phyloP scores from a whole-genome alignment of 1,140 invertebrate species.

The Listronotus bonariensis region DNA sequence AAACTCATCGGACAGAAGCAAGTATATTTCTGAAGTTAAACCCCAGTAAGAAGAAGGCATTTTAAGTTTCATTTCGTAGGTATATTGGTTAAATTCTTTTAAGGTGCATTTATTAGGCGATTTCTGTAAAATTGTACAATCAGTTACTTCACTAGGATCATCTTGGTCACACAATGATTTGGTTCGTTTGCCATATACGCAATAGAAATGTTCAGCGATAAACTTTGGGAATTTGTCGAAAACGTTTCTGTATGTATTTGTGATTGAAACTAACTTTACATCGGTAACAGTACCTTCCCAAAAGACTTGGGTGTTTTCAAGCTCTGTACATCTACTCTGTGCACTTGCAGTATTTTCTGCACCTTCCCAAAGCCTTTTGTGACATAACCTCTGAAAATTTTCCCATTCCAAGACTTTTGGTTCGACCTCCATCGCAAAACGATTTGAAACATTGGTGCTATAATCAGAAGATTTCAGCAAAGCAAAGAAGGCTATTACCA shows the following conservation, averaged over 20 bases:
- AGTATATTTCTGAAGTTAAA: constrained; percentile 63
- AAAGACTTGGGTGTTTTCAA: constrained; percentile 67
- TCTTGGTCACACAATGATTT: constrained; percentile 59
- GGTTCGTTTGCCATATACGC: constrained; percentile 69
- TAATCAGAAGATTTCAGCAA: constrained; percentile 34
- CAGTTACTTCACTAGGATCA: constrained; percentile 57
- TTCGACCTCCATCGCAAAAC: constrained; percentile 22
- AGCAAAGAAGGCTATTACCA: constrained; percentile 48
- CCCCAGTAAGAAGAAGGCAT: constrained; percentile 71
- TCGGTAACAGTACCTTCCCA: constrained; percentile 77
- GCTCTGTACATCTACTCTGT: constrained; percentile 70
- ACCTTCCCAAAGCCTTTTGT: constrained; percentile 69
- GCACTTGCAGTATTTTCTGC: constrained; percentile 65
- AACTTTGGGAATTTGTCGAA: constrained; percentile 64
- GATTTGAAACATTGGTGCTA: constrained; percentile 17
- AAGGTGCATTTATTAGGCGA: constrained; percentile 67
- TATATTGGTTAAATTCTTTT: constrained; percentile 67
- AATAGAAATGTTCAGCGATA: constrained; percentile 64
- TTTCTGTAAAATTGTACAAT: constrained; percentile 57
- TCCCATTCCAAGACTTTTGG: constrained; percentile 61
- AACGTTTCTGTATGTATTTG: constrained; percentile 65
- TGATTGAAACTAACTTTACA: constrained; percentile 65
- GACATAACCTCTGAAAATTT: constrained; percentile 72
- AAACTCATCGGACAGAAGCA: constrained; percentile 68
- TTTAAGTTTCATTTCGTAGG: constrained; percentile 66